phyloP scores from a whole-genome alignment of 2,113 vertebrate species.

The Phylloscopus whistleri region DNA sequence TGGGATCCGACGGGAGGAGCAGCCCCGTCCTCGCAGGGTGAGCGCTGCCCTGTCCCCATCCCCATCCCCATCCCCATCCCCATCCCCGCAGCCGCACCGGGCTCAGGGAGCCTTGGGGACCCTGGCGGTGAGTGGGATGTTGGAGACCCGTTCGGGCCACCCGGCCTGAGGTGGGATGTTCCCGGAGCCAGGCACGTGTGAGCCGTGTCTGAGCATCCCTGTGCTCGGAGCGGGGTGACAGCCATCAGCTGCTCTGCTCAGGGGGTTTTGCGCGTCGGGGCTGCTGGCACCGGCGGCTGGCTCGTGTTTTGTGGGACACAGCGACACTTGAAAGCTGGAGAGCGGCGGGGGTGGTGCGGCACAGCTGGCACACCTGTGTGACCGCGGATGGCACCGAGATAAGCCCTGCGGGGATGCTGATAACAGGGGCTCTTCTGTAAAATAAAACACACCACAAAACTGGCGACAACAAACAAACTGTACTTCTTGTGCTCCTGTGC shows the following conservation, averaged over 20 bases:
- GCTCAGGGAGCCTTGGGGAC: not conserved
- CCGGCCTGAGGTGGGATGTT: not conserved
- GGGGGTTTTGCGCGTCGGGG: not conserved
- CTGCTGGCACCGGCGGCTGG: not conserved
- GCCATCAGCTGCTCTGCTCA: accelerated
- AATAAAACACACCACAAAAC: not conserved
- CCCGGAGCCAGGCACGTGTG: not conserved
- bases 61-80: too few relatives aligned
- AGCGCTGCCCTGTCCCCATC: not conserved
- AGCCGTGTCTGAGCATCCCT: not conserved
- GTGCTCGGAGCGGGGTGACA: not conserved
- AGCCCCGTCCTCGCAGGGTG: not conserved
- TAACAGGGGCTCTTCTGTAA: not conserved
- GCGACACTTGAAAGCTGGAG: not conserved
- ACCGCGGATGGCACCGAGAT: not conserved
- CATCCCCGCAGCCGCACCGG: not conserved
- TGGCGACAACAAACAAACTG: not conserved
- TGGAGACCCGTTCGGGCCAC: not conserved
- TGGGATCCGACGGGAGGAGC: accelerated
- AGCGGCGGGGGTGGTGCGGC: not conserved
- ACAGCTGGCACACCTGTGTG: not conserved
- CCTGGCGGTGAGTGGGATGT: not conserved
- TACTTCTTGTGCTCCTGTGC: not conserved
- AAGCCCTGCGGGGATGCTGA: not conserved
- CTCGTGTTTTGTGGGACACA: not conserved